These are phyloP conservation scores for Melanostoma scalare DNA, from an alignment of 2,888 invertebrate species.

Conservation along the genomic window DNA sequence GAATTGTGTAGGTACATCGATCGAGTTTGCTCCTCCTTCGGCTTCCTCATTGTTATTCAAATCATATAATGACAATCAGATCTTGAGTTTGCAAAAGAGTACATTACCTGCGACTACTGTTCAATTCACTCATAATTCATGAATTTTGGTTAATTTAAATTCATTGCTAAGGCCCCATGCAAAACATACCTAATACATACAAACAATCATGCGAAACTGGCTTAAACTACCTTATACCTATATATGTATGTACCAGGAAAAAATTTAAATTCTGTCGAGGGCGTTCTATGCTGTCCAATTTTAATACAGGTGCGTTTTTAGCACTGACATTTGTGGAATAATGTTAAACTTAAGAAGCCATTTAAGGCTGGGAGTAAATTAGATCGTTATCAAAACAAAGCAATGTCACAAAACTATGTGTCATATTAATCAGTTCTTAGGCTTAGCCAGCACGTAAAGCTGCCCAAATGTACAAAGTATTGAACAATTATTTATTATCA, in stretches of 20 bases:
- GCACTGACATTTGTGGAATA: conserved; percentile 44
- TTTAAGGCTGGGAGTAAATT: conserved; percentile 55
- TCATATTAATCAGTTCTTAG: conserved; percentile 39
- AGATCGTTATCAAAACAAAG: conserved; percentile 53
- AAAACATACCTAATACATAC: neutral
- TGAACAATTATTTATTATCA: conserved; percentile 53
- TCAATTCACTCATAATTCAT: conserved; percentile 65
- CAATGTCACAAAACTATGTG: conserved; percentile 53
- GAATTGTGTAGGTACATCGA: conserved; percentile 50
- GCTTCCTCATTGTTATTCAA: conserved; percentile 61
- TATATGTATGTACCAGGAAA: conserved; percentile 29
- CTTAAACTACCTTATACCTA: neutral
- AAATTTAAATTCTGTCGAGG: conserved; percentile 66
- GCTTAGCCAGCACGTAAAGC: conserved; percentile 51
- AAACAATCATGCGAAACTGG: conserved; percentile 32
- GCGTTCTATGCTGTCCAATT: conserved; percentile 57
- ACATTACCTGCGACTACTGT: conserved; percentile 61
- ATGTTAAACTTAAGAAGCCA: conserved; percentile 49
- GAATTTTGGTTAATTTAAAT: conserved; percentile 67
- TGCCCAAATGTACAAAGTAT: conserved; percentile 54
- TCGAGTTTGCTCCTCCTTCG: conserved; percentile 48
- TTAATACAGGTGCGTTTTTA: conserved; percentile 65
- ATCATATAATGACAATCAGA: conserved; percentile 64
- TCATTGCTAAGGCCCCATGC: conserved; percentile 40
- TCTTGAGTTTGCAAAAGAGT: conserved; percentile 71